phyloP scores from a whole-genome alignment of 2,113 vertebrate genomes.

The Passer domesticus region DNA sequence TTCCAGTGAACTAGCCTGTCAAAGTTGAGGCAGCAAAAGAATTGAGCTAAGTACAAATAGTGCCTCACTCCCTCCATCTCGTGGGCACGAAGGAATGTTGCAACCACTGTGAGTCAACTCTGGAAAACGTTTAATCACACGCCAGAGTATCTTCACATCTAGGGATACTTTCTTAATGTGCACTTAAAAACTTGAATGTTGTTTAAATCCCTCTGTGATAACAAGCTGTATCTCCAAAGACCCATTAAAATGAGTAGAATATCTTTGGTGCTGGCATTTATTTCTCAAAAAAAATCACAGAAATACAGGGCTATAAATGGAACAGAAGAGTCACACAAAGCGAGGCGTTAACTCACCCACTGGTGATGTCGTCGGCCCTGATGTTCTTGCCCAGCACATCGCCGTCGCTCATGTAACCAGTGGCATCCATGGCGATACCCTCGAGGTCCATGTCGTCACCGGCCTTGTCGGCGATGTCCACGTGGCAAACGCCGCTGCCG shows the following conservation, averaged over 20 bases:
- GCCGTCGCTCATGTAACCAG: constrained; percentile 96
- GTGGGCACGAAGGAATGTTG: constrained; percentile 1
- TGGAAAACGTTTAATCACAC: accelerated
- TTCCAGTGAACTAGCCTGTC: background rate
- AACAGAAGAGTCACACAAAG: accelerated
- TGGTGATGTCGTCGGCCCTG: constrained; percentile 88
- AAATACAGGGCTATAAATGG: accelerated
- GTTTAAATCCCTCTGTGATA: background rate
- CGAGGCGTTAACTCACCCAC: constrained; percentile 78
- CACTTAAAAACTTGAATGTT: background rate
- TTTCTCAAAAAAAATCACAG: accelerated
- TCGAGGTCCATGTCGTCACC: constrained; percentile 84
- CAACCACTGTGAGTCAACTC: background rate
- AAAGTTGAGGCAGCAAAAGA: too few species aligned
- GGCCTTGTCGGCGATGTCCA: constrained; percentile 81
- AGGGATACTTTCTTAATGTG: background rate
- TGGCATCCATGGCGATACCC: constrained; percentile 83
- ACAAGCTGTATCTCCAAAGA: background rate
- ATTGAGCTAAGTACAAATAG: background rate
- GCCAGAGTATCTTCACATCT: accelerated
- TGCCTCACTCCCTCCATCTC: constrained; percentile 54
- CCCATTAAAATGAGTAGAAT: background rate
- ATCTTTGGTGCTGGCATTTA: accelerated
- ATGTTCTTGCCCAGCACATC: constrained; percentile 94
- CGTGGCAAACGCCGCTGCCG: constrained; percentile 79